Percentiles rank a stretch among this genome's conserved stretches.
These are phyloP conservation scores for Anguilla megastoma DNA, from an alignment of 2,797 vertebrate genomes.

Conservation along the genomic window DNA sequence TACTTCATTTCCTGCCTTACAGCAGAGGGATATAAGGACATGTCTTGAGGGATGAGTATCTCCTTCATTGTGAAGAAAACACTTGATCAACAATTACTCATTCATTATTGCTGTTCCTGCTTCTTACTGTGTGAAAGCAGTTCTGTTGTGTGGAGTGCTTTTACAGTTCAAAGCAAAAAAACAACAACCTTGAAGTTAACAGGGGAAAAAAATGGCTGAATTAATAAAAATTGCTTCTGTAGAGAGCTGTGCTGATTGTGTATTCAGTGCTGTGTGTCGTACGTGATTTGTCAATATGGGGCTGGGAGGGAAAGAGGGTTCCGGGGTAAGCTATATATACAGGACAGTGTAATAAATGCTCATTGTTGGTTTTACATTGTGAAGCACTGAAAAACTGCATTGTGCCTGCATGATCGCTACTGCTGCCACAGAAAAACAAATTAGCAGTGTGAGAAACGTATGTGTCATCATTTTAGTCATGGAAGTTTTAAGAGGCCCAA, in stretches of 20 bases:
- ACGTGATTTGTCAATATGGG: background rate
- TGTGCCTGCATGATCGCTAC: background rate
- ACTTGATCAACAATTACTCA: slow-evolving; percentile 8
- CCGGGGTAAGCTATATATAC: background rate
- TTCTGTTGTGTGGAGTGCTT: background rate
- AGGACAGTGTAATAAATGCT: background rate
- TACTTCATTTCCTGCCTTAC: background rate
- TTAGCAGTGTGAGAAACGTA: background rate
- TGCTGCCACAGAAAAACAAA: background rate
- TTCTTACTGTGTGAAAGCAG: background rate
- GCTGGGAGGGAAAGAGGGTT: background rate
- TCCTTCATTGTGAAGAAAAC: background rate
- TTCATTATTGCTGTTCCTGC: background rate
- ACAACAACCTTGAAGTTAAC: background rate
- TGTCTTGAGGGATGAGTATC: background rate
- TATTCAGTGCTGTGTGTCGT: background rate
- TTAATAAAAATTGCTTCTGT: background rate
- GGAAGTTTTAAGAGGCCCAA: background rate
- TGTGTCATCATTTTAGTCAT: background rate
- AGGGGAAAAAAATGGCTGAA: background rate
- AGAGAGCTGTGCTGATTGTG: background rate
- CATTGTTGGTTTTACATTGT: background rate
- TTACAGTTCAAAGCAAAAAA: background rate
- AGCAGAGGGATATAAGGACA: background rate
- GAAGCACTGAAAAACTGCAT: background rate